Conservation (phyloP, 2,113 vertebrate species). For the Lipophrys pholis region DNA sequence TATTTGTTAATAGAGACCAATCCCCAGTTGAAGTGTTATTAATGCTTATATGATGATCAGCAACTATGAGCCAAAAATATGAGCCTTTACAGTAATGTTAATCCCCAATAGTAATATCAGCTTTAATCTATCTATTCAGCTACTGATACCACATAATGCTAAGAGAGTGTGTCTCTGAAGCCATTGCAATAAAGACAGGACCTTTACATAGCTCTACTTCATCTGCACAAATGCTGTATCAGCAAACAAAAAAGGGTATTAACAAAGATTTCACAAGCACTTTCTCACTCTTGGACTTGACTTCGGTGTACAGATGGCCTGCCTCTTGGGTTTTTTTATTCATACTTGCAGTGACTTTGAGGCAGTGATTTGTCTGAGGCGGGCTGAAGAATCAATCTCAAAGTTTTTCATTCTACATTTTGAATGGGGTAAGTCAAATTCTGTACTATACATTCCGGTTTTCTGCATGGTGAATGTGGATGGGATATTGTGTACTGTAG, state of each 20-base stretch:
- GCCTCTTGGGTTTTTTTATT: conserved; percentile 49
- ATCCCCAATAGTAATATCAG: neutral
- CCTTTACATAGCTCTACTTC: neutral
- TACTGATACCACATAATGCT: neutral
- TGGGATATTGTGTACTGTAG: neutral
- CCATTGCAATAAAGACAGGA: neutral
- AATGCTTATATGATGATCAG: too few species aligned
- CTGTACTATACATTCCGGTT: conserved; percentile 22
- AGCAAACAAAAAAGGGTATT: conserved; percentile 6
- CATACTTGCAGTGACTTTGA: conserved; percentile 42
- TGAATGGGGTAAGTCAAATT: conserved; percentile 40
- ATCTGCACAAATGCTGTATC: neutral
- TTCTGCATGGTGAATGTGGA: conserved; percentile 11
- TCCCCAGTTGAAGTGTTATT: too few species aligned
- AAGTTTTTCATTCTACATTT: conserved; percentile 52
- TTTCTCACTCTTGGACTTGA: conserved; percentile 51
- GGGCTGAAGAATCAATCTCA: conserved; percentile 53
- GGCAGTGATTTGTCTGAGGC: conserved; percentile 27
- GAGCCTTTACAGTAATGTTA: neutral
- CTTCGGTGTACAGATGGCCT: conserved; percentile 46
- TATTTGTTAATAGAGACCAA: too few species aligned
- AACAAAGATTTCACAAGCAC: conserved; percentile 30
- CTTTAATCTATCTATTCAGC: neutral
- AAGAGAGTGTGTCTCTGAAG: neutral
- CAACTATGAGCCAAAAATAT: neutral